phyloP scores from a whole-genome alignment of 1,140 invertebrate genomes.

The Drosophila oshimai region DNA sequence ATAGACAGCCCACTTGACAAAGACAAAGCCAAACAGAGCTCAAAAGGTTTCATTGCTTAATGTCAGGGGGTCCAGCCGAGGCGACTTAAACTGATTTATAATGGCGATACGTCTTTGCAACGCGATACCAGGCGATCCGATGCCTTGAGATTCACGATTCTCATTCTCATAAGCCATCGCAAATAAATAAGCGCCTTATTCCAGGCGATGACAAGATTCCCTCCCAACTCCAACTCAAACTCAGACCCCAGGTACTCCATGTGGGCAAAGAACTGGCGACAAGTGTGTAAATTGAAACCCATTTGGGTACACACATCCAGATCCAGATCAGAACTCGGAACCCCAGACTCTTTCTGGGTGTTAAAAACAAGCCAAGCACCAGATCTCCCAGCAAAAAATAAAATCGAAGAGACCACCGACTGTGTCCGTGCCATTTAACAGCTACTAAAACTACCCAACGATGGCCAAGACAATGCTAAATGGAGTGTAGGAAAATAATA shows the following conservation, averaged over 20 bases:
- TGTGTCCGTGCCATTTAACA: conserved; percentile 69
- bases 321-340: conserved; percentile 11
- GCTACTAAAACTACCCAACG: conserved; percentile 70
- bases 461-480: conserved; percentile 48
- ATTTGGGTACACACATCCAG: conserved; percentile 40
- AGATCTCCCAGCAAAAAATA: conserved; percentile 21
- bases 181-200: conserved; percentile 78
- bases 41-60: conserved; percentile 80
- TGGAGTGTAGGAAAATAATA: conserved; percentile 39
- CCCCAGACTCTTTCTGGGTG: conserved; percentile 46
- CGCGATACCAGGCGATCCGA: conserved; percentile 21
- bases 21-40: conserved; percentile 75
- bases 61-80: conserved; percentile 59
- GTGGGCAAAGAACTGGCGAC: conserved; percentile 56
- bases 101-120: conserved; percentile 64
- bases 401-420: conserved; percentile 56
- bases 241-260: conserved; percentile 5
- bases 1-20: conserved; percentile 66
- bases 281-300: conserved; percentile 76
- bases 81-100: conserved; percentile 76
- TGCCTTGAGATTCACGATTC: conserved; percentile 8
- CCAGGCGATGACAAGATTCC: conserved; percentile 61
- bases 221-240: background rate
- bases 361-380: conserved; percentile 69
- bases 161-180: conserved; percentile 38